These are phyloP conservation scores for Meloidogyne chitwoodi DNA, from an alignment of 1,140 invertebrate species.

Conservation along the genomic window DNA sequence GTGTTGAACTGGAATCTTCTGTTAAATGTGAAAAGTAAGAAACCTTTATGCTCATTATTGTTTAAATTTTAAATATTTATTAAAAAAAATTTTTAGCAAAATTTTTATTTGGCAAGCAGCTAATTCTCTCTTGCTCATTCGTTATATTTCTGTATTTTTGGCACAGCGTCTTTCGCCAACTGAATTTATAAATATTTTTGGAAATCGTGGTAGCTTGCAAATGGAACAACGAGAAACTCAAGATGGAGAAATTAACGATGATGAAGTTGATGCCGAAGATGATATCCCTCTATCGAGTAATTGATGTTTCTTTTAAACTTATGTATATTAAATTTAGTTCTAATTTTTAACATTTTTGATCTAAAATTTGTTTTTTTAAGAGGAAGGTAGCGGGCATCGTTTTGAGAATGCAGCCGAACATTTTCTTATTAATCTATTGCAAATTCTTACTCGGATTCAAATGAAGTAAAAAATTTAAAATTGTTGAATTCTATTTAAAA, in stretches of 20 bases:
- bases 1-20: constrained; percentile 74
- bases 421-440: constrained; percentile 68
- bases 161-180: constrained; percentile 68
- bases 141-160: constrained; percentile 81
- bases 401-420: constrained; percentile 34
- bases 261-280: not conserved
- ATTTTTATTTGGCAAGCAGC: constrained; percentile 89
- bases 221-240: not conserved
- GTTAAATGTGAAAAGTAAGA: constrained; percentile 77
- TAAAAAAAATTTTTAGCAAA: constrained; percentile 67
- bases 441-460: constrained; percentile 74
- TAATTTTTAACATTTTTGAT: too few relatives aligned
- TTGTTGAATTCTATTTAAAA: not conserved
- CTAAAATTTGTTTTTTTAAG: constrained; percentile 16
- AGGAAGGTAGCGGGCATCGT: constrained; percentile 5
- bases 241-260: constrained; percentile 23
- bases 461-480: constrained; percentile 62
- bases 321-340: constrained; percentile 1
- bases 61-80: not conserved
- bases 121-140: constrained; percentile 84
- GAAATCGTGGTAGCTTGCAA: constrained; percentile 1
- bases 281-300: not conserved
- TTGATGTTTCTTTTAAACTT: not conserved
- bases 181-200: constrained; percentile 53
- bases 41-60: not conserved